Base-by-base conservation (phyloP, 2,113 vertebrate genomes). In the Podarcis muralis region DNA sequence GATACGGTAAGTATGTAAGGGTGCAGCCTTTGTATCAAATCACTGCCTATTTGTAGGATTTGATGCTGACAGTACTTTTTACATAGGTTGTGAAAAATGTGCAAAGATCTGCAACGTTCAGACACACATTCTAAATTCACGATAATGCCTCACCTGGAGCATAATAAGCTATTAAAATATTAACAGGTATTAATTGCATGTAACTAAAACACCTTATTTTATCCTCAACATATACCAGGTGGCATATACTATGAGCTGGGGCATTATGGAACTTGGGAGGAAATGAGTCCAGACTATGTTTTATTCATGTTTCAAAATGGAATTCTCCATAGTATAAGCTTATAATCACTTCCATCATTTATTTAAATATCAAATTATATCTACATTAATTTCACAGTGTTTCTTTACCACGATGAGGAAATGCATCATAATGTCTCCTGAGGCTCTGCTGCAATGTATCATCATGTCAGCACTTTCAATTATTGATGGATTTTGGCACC, bases 241-340 rank as follows among this genome's bases (percentile, higher is more conserved):
- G 77, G 30, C 40, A 75, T 40, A 18, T 71, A 32, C 23, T 80
- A 66, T 77, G 35, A 79, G 65, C 84, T 91, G 83, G 35, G 32
- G 86, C 65, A 3, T 23, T 23, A 27, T 86, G 3, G 91, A 81
- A 25, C 20, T 3, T 11, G 66, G 11, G 23, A 13, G 5, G 43
- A 2, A 32, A 89, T 77, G 76, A 89, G 7, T 71, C 92, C 48
- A 85, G 53, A 30, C 81, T 0, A 8, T 78, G 2, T 66, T 2
- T 53, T 79, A 84, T 85, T 88, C 69, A 77, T 88, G 40, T 92
- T 93, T 93, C 75, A 66, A 90, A 93, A 91, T 18, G 59, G 65
- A 81, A 53, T 74, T 92, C 83, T 80, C 11, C 62, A 9, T 79
- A 82, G 1, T 13, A 40, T 74, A 80, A 53, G 27, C 7, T 53